phyloP scores from a whole-genome alignment of 2,888 invertebrate species.

The Aspidiotus destructor region DNA sequence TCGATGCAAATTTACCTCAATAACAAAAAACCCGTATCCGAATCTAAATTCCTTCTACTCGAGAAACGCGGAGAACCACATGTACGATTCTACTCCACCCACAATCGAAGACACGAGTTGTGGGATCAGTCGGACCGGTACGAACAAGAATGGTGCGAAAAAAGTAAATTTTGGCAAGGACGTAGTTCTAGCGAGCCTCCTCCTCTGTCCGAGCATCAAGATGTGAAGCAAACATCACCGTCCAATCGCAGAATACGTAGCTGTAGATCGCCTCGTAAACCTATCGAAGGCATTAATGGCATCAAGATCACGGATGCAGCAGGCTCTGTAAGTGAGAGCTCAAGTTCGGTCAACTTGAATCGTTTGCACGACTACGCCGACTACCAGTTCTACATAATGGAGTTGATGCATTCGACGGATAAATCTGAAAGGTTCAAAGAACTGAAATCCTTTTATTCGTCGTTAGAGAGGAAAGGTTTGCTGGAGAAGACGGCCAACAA shows the following conservation, averaged over 20 bases:
- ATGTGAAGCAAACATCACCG: slow-evolving; percentile 45
- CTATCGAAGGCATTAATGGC: slow-evolving; percentile 41
- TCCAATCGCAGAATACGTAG: slow-evolving; percentile 56
- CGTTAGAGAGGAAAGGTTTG: slow-evolving; percentile 72
- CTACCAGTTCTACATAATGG: slow-evolving; percentile 58
- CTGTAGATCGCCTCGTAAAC: slow-evolving; percentile 44
- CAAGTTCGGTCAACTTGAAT: slow-evolving; percentile 44
- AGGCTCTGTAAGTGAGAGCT: slow-evolving; percentile 41
- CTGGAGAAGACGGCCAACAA: slow-evolving; percentile 66
- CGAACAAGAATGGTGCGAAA: slow-evolving; percentile 20
- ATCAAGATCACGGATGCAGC: slow-evolving; percentile 44
- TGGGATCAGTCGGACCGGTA: slow-evolving; percentile 33
- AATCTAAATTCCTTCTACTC: slow-evolving; percentile 60
- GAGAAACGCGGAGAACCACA: slow-evolving; percentile 45
- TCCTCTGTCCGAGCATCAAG: slow-evolving; percentile 35
- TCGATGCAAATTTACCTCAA: slow-evolving; percentile 55
- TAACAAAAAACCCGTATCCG: slow-evolving; percentile 59
- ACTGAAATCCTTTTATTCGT: slow-evolving; percentile 72
- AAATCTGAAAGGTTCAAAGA: slow-evolving; percentile 74
- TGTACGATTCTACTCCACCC: not conserved
- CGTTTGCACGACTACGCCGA: slow-evolving; percentile 42
- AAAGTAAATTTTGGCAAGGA: slow-evolving; percentile 41
- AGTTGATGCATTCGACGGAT: slow-evolving; percentile 52
- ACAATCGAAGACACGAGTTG: not conserved
- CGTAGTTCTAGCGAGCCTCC: slow-evolving; percentile 59